These are phyloP conservation scores for Phataginus tricuspis DNA, from an alignment of 2,797 vertebrate species.

Conservation along the genomic window DNA sequence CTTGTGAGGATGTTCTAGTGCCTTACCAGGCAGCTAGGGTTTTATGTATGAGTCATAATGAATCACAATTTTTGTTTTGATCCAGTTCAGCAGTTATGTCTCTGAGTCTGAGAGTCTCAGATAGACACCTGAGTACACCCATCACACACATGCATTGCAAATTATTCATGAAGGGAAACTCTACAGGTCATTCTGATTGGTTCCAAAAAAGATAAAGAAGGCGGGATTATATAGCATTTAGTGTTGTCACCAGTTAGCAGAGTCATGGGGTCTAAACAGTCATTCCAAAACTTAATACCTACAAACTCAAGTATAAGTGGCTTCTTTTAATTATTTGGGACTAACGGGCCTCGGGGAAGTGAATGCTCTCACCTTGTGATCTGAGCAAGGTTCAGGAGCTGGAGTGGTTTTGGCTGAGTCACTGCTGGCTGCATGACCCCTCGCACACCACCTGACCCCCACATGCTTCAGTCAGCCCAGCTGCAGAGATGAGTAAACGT, in stretches of 20 bases:
- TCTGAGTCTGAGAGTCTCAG: not conserved
- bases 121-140: not conserved
- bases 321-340: constrained; percentile 48
- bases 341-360: constrained; percentile 30
- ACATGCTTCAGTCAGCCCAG: constrained; percentile 35
- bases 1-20: not conserved
- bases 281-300: not conserved
- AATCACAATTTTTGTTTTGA: not conserved
- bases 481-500: constrained; percentile 1
- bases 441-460: constrained; percentile 65
- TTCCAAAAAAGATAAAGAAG: constrained; percentile 6
- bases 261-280: not conserved
- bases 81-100: not conserved
- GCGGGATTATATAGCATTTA: not conserved
- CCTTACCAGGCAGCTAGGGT: not conserved
- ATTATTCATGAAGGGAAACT: not conserved
- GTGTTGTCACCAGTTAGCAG: not conserved
- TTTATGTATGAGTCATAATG: not conserved
- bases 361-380: constrained; percentile 62
- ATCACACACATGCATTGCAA: not conserved
- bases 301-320: not conserved
- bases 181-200: not conserved
- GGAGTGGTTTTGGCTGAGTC: constrained; percentile 77
- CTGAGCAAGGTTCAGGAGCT: constrained; percentile 75
- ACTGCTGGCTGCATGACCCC: constrained; percentile 39